Percentiles rank a stretch among this genome's conserved stretches.
These are phyloP conservation scores for Eremophila alpestris DNA, from an alignment of 2,797 vertebrate genomes.

Conservation along the genomic window DNA sequence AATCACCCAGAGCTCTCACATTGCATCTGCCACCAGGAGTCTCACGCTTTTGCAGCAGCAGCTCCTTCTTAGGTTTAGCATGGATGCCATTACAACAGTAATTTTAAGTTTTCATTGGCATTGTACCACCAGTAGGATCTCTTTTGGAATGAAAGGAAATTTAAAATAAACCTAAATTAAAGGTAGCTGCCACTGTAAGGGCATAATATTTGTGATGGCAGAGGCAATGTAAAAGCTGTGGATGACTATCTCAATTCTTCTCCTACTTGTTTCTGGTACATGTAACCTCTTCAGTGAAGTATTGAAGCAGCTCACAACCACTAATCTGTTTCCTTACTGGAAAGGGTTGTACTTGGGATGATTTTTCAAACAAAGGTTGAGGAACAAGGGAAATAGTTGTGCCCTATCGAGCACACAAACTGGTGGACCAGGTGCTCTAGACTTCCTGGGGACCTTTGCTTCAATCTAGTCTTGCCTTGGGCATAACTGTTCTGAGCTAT, in stretches of 20 bases:
- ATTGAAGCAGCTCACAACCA: not conserved
- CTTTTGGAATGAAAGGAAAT: not conserved
- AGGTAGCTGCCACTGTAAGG: not conserved
- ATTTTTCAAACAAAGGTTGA: not conserved
- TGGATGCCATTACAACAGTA: not conserved
- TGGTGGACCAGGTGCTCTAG: not conserved
- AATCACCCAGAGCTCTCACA: not conserved
- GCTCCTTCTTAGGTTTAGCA: not conserved
- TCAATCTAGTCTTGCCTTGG: not conserved
- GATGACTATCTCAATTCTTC: not conserved
- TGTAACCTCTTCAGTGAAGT: not conserved
- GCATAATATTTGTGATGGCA: not conserved
- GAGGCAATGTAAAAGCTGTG: not conserved
- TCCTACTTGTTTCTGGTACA: accelerated
- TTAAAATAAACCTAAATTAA: not conserved
- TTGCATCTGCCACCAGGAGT: not conserved
- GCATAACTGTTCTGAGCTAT: not conserved
- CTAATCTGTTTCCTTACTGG: not conserved
- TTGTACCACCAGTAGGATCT: not conserved
- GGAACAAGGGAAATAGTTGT: not conserved
- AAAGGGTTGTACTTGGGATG: not conserved
- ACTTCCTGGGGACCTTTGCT: not conserved
- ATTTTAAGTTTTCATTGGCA: not conserved
- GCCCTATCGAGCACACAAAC: not conserved
- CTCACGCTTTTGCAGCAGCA: not conserved